These are phyloP conservation scores for Parasteatoda lunata DNA, from an alignment of 2,888 invertebrate genomes.

Conservation along the genomic window DNA sequence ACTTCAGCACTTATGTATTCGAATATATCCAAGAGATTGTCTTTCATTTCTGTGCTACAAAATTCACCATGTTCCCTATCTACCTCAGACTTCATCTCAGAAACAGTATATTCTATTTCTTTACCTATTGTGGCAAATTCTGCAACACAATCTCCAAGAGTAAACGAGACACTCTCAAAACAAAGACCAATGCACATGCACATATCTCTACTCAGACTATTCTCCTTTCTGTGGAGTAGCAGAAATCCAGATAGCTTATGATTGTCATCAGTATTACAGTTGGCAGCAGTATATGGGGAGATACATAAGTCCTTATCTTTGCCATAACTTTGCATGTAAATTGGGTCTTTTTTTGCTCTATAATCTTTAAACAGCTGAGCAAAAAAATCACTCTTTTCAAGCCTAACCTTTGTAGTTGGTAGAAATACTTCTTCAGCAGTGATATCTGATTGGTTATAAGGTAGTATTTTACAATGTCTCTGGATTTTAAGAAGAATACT, in stretches of 20 bases:
- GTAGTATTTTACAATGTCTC: constrained; percentile 24
- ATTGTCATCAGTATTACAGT: background rate
- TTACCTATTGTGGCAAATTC: constrained; percentile 20
- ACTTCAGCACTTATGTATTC: constrained; percentile 36
- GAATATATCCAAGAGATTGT: constrained; percentile 26
- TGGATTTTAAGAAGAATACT: constrained; percentile 39
- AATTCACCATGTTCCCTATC: constrained; percentile 40
- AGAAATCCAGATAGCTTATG: constrained; percentile 43
- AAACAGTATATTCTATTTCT: constrained; percentile 14
- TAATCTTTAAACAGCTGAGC: constrained; percentile 25
- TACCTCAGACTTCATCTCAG: constrained; percentile 19
- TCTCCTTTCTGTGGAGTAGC: constrained; percentile 18
- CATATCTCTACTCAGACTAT: constrained; percentile 24
- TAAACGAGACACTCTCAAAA: constrained; percentile 27
- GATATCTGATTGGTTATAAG: constrained; percentile 11
- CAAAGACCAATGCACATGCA: constrained; percentile 38
- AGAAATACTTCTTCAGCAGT: constrained; percentile 19
- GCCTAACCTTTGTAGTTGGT: constrained; percentile 4
- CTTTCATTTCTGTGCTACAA: constrained; percentile 38
- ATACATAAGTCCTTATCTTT: constrained; percentile 23
- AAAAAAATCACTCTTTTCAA: constrained; percentile 44
- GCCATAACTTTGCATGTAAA: constrained; percentile 27
- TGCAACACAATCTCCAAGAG: constrained; percentile 9
- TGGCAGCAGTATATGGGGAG: background rate
- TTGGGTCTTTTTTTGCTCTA: constrained; percentile 5